These are phyloP conservation scores for Synergus umbraculus DNA, from an alignment of 2,888 invertebrate species.

Conservation along the genomic window DNA sequence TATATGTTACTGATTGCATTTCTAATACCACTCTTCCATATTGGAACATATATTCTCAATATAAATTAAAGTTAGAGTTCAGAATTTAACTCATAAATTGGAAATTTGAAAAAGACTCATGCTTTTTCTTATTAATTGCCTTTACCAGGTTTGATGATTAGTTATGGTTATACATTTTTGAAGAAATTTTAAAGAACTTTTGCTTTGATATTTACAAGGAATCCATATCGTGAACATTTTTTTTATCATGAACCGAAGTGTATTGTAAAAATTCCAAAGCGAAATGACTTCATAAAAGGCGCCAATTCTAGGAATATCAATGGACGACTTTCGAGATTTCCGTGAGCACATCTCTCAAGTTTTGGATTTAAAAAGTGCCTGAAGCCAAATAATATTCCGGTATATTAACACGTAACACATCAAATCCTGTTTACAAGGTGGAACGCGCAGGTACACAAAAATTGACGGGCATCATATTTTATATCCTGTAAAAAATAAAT, in stretches of 20 bases:
- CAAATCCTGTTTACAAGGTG: slow-evolving; percentile 60
- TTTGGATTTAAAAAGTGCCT: slow-evolving; percentile 36
- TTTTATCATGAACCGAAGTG: slow-evolving; percentile 39
- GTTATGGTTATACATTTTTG: too few relatives aligned
- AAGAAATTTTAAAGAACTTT: not conserved
- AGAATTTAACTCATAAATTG: not conserved
- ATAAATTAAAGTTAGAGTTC: not conserved
- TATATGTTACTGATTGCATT: not conserved
- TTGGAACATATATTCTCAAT: not conserved
- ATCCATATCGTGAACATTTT: not conserved
- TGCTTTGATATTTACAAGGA: not conserved
- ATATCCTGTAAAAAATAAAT: slow-evolving; percentile 63
- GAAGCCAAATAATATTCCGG: slow-evolving; percentile 51
- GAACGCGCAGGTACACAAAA: slow-evolving; percentile 49
- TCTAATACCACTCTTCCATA: not conserved
- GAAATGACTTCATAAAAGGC: slow-evolving; percentile 63
- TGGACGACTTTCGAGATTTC: slow-evolving; percentile 49
- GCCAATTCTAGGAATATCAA: slow-evolving; percentile 52
- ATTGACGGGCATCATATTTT: slow-evolving; percentile 58
- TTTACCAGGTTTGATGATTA: too few relatives aligned
- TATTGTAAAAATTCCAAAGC: slow-evolving; percentile 39
- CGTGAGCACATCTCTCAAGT: slow-evolving; percentile 35
- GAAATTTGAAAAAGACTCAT: too few relatives aligned
- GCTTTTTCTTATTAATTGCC: too few relatives aligned
- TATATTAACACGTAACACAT: slow-evolving; percentile 75